Conservation (phyloP, 2,888 invertebrate genomes). For the Sminthurides aquaticus region DNA sequence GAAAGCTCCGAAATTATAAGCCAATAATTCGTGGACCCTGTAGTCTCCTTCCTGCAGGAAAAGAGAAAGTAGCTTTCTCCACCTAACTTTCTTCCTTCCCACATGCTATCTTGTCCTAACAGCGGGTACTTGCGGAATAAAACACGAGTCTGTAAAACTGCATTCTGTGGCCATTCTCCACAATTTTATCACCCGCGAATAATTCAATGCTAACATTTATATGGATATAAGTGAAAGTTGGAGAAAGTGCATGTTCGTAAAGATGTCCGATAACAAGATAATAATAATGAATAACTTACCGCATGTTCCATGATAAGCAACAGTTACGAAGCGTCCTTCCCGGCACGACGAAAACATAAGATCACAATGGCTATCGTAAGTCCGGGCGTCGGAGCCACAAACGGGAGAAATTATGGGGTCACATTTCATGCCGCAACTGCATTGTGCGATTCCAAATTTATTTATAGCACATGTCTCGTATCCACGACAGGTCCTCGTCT, state of each 20-base stretch:
- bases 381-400: slow-evolving; percentile 46
- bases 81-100: too few relatives aligned
- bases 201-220: too few relatives aligned
- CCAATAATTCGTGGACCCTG: too few relatives aligned
- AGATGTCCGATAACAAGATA: too few relatives aligned
- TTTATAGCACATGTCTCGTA: slow-evolving; percentile 76
- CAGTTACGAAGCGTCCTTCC: slow-evolving; percentile 50
- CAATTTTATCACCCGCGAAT: too few relatives aligned
- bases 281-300: slow-evolving; percentile 53
- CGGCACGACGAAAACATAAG: slow-evolving; percentile 49
- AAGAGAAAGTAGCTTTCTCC: too few relatives aligned
- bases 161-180: too few relatives aligned
- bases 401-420: slow-evolving; percentile 64
- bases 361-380: slow-evolving; percentile 52
- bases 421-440: slow-evolving; percentile 74
- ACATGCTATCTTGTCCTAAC: too few relatives aligned
- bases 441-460: slow-evolving; percentile 71
- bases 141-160: too few relatives aligned
- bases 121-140: too few relatives aligned
- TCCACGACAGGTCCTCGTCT: slow-evolving; percentile 64
- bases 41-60: too few relatives aligned
- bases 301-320: slow-evolving; percentile 60
- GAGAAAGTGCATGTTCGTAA: slow-evolving; percentile 29
- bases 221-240: neutral
- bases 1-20: too few relatives aligned